Evolutionary conservation across 2,888 invertebrate genomes (phyloP), one percentile per base, ranked within the genome.

Genomic region (Drosophila kambysellisi): DNA sequence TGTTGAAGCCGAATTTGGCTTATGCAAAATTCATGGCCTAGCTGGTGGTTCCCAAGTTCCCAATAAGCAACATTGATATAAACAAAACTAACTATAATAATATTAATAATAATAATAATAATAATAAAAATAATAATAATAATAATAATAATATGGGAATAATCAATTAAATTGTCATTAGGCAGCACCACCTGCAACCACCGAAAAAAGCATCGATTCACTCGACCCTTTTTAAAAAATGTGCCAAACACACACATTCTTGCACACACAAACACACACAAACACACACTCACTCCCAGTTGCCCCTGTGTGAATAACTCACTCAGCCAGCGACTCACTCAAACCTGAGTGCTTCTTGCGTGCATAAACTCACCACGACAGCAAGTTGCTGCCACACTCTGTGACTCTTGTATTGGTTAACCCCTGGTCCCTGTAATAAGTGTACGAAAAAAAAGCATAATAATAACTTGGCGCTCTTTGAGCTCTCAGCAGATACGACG

Each of bases 101-200:
- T 70, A 66, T 78, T 80, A 41, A 56, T 7, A 2, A 7, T 8
- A 61, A 56, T 35, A 53, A 35, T 70, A 66, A 81, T 76, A 25
- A 7, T 8, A 61, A 56, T 35, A 53, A 35, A 68, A 66, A 81
- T 80, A 25, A 56, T 35, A 53, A 35, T 70, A 66, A 81, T 76
- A 25, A 7, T 8, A 61, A 56, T 35, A 53, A 35, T 70, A 66
- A 81, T 80, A 25, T 25, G 25, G 76, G 50, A 73, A 75, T 65
- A 71, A 76, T 15, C 78, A 79, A 83, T 86, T 83, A 74, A 72
- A 81, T 76, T 76, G 63, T 59, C 76, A 87, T 83, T 83, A 87
- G 76, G 35, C 70, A 60, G 9, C 57, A 52, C 15, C 48, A 59
- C 41, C 51, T 39, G 35, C 62, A 74, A 70, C 50, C 65, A 82